Conservation (phyloP, 2,113 vertebrate species). For the Oreochromis spilurus region DNA sequence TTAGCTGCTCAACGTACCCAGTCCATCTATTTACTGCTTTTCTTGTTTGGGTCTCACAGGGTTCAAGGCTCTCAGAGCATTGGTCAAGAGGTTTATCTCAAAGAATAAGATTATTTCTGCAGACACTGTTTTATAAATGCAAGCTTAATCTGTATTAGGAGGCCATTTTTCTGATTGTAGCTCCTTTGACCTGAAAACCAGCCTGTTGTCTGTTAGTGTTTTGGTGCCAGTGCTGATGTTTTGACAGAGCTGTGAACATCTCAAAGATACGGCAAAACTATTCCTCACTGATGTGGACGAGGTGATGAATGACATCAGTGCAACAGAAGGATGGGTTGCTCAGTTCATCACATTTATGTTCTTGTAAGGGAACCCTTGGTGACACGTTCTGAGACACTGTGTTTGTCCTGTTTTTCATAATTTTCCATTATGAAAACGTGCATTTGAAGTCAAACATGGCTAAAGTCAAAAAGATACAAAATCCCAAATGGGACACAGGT, state of each 20-base stretch:
- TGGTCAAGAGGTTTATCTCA: neutral
- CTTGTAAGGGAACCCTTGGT: neutral
- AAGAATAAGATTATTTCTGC: neutral
- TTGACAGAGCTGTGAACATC: neutral
- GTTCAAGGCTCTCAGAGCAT: neutral
- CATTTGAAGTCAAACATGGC: no score
- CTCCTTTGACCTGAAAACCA: neutral
- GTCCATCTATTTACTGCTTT: neutral
- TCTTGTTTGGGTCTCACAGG: neutral
- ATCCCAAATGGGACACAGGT: no score
- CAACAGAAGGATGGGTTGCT: neutral
- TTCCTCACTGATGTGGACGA: accelerated
- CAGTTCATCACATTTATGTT: neutral
- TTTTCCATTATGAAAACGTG: accelerated
- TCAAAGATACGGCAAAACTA: neutral
- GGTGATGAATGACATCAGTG: neutral
- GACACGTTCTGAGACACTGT: neutral
- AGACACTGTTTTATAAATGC: neutral
- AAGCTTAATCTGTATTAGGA: neutral
- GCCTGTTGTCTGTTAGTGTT: neutral
- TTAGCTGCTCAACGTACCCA: neutral
- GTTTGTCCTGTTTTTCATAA: neutral
- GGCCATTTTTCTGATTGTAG: neutral
- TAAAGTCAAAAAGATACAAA: no score
- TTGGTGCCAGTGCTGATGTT: neutral